Evolutionary conservation across 2,797 vertebrate species (phyloP), one percentile per base, ranked within the genome.

Genomic region (Acipenser transmontanus): DNA sequence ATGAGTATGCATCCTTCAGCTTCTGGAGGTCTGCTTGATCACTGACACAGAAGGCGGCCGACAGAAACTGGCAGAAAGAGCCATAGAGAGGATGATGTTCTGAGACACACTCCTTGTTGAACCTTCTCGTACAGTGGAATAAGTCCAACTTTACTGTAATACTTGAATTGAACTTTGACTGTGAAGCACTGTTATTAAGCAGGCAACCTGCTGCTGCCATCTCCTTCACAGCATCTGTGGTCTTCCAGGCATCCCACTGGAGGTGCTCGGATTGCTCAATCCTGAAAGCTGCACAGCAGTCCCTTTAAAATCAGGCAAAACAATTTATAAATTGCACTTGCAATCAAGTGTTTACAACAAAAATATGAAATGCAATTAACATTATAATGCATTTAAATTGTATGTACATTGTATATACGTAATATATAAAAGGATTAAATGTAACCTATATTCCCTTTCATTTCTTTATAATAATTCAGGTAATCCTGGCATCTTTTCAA

Each of bases 61-160:
- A 68, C 11, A 73, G 64, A 34, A 72, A 54, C 62, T 71, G 51
- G 64, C 62, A 59, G 65, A 68, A 68, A 7, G 62, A 11, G 67
- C 69, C 67, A 34, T 62, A 64, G 4, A 72, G 63, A 34, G 61
- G 12, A 17, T 72, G 71, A 49, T 68, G 75, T 56, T 72, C 64
- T 12, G 71, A 60, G 8, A 48, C 17, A 49, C 66, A 73, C 66
- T 71, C 71, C 49, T 54, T 8, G 56, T 52, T 13, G 13, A 76
- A 64, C 10, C 52, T 49, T 17, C 71, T 14, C 67, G 71, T 54
- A 59, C 74, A 73, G 6, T 76, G 66, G 49, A 76, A 73, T 50
- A 70, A 12, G 52, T 76, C 68, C 65, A 71, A 60, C 14, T 74
- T 74, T 5, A 76, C 49, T 7, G 10, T 17, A 6, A 71, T 74